These are phyloP conservation scores for Tetramorium bicarinatum DNA, from an alignment of 2,888 invertebrate genomes.

Conservation along the genomic window DNA sequence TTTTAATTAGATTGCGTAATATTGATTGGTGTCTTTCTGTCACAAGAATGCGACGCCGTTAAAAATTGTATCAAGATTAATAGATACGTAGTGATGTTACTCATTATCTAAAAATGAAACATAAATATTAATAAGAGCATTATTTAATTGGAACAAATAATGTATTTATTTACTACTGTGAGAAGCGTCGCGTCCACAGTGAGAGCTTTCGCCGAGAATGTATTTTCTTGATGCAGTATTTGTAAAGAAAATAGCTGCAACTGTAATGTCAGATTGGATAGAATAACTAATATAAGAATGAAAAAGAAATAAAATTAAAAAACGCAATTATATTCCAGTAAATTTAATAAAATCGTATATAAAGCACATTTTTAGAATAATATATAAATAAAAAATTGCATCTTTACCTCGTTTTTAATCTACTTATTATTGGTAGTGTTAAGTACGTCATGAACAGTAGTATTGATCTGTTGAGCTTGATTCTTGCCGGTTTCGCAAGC, in stretches of 20 bases:
- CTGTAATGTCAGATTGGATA: background rate
- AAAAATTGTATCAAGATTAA: constrained; percentile 17
- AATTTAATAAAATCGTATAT: no score
- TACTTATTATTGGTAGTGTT: background rate
- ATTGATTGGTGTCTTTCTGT: background rate
- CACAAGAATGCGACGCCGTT: background rate
- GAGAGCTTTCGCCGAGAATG: background rate
- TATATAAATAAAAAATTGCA: background rate
- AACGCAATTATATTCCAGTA: no score
- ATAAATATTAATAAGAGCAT: background rate
- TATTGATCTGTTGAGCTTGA: background rate
- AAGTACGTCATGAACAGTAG: background rate
- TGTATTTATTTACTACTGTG: background rate
- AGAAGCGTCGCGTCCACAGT: background rate
- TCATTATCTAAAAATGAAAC: background rate
- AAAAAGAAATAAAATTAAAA: no score
- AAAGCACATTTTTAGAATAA: background rate
- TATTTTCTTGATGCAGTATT: background rate
- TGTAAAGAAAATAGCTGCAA: background rate
- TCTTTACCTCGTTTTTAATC: background rate
- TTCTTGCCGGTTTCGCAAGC: background rate
- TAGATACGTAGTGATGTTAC: background rate
- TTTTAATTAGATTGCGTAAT: background rate
- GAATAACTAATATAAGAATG: background rate
- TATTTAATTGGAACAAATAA: background rate